Base-by-base conservation (phyloP, 2,797 vertebrate genomes). In the Acipenser transmontanus region DNA sequence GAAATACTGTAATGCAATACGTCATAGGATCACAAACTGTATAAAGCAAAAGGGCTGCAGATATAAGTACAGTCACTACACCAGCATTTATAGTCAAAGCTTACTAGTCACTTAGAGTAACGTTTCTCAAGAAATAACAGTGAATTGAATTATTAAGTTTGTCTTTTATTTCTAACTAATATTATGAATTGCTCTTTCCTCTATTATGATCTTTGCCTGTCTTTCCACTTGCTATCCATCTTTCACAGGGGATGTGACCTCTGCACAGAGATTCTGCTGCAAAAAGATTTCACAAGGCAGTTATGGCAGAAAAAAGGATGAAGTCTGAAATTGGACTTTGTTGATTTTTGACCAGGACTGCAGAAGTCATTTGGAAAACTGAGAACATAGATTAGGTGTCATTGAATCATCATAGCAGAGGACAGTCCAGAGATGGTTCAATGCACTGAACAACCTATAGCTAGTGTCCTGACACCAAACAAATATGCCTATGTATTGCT, bases 71-170 rank as follows among this genome's bases (percentile, higher is more conserved):
- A 85, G 80, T 81, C 81, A 79, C 81, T 82, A 80, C 82, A 78
- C 69, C 64, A 70, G 69, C 63, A 74, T 66, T 66, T 81, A 52
- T 78, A 83, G 78, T 79, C 64, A 76, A 82, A 76, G 75, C 78
- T 76, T 79, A 81, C 60, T 71, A 69, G 74, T 78, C 77, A 79
- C 77, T 78, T 63, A 84, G 83, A 70, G 71, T 74, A 73, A 82
- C 68, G 79, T 83, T 82, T 88, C 34, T 34, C 34, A 11, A 57
- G 84, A 88, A 87, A 91, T 91, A 85, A 89, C 85, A 88, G 90
- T 92, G 89, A 88, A 85, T 83, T 80, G 90, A 89, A 92, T 92
- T 82, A 85, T 84, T 89, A 92, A 82, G 73, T 74, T 34, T 63
- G 76, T 83, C 81, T 88, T 91, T 91, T 90, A 87, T 88, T 82